phyloP scores from a whole-genome alignment of 2,113 vertebrate species.

The Merops nubicus region DNA sequence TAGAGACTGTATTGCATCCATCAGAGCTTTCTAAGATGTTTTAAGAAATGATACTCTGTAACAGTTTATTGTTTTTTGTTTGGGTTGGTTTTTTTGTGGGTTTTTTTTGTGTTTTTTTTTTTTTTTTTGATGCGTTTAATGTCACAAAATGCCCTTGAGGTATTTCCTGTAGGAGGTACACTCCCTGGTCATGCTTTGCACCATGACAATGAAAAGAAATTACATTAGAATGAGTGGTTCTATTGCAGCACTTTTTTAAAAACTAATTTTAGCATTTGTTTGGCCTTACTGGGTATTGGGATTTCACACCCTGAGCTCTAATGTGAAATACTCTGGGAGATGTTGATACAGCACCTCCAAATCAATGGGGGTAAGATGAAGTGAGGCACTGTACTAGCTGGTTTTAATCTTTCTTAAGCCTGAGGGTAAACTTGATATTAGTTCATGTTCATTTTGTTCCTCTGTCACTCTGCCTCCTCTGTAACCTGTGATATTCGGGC shows the following conservation, averaged over 20 bases:
- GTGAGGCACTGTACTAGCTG: background rate
- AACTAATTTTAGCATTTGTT: constrained; percentile 45
- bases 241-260: background rate
- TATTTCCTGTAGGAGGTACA: background rate
- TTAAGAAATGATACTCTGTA: background rate
- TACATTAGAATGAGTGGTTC: constrained; percentile 3
- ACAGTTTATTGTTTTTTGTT: no score
- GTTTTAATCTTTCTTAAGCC: background rate
- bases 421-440: background rate
- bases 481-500: background rate
- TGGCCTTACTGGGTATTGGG: constrained; percentile 11
- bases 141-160: background rate
- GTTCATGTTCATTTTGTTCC: background rate
- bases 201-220: background rate
- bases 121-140: no score
- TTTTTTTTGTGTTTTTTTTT: no score
- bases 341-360: background rate
- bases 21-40: background rate
- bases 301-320: background rate
- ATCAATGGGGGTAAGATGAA: background rate
- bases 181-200: background rate
- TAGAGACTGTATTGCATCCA: background rate
- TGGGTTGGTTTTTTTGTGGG: no score
- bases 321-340: background rate
- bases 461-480: background rate